Conservation (phyloP, 2,113 vertebrate species). For the Protomyctophum bolini region DNA sequence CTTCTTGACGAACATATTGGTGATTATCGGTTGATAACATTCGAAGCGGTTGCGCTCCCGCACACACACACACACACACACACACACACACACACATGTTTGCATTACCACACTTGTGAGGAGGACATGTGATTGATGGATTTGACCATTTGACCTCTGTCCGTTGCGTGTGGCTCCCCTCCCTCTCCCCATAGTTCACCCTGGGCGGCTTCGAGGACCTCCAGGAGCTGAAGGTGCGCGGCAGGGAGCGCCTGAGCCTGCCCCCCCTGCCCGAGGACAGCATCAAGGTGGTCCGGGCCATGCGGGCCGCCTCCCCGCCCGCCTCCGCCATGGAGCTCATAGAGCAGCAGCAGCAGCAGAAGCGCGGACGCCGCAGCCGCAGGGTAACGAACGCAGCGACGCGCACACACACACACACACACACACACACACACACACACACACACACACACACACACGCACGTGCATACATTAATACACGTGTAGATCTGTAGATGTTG, state of each 20-base stretch:
- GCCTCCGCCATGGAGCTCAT: constrained; percentile 89
- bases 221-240: constrained; percentile 86
- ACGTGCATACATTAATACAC: background rate
- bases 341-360: constrained; percentile 91
- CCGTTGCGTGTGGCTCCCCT: no score
- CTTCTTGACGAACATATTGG: no score
- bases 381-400: constrained; percentile 75
- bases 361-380: constrained; percentile 88
- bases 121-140: no score
- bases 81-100: no score
- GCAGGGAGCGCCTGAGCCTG: constrained; percentile 82
- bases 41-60: no score
- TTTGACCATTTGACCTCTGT: background rate
- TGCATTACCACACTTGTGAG: no score
- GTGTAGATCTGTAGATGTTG: background rate
- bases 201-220: constrained; percentile 92
- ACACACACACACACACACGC: background rate
- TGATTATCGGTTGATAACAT: no score
- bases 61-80: no score
- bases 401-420: constrained; percentile 1
- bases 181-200: constrained; percentile 82
- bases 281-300: constrained; percentile 90
- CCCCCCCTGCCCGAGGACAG: constrained; percentile 91
- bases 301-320: constrained; percentile 92
- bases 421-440: constrained; percentile 1